These are phyloP conservation scores for Labeo catla DNA, from an alignment of 2,113 vertebrate species.

Conservation along the genomic window DNA sequence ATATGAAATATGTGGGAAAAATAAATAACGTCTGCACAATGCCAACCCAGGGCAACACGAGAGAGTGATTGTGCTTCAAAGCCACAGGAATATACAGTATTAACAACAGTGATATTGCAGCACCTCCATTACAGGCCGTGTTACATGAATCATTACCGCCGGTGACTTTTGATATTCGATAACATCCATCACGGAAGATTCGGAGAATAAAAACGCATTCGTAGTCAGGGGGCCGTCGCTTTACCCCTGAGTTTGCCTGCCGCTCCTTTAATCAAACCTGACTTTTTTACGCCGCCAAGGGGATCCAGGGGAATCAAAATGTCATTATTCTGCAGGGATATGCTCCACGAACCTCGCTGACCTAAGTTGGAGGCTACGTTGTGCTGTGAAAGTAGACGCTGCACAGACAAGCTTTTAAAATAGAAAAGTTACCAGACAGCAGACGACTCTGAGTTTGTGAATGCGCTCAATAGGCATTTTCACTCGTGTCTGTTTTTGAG, in stretches of 20 bases:
- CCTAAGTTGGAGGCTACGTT: slow-evolving; percentile 8
- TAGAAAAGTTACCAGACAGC: slow-evolving; percentile 1
- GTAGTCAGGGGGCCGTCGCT: slow-evolving; percentile 53
- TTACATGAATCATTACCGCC: slow-evolving; percentile 14
- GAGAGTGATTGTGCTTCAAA: slow-evolving; percentile 35
- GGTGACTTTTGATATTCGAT: slow-evolving; percentile 17
- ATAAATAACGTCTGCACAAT: slow-evolving; percentile 28
- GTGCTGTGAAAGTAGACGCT: slow-evolving; percentile 23
- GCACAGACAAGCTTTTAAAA: not conserved
- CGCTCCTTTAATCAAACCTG: slow-evolving; percentile 68
- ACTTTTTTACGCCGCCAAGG: slow-evolving; percentile 68
- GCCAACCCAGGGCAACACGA: slow-evolving; percentile 23
- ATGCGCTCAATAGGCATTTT: not conserved
- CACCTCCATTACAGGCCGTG: slow-evolving; percentile 16
- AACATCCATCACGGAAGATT: not conserved
- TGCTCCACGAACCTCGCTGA: slow-evolving; percentile 65
- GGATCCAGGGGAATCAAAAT: slow-evolving; percentile 64
- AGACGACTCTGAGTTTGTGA: slow-evolving; percentile 29
- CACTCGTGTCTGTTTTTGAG: not conserved
- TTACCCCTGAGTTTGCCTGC: slow-evolving; percentile 52
- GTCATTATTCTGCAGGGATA: slow-evolving; percentile 63
- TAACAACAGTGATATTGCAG: slow-evolving; percentile 16
- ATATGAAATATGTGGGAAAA: slow-evolving; percentile 21
- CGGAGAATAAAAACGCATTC: slow-evolving; percentile 39
- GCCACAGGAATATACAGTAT: slow-evolving; percentile 29